Evolutionary conservation across 1,140 invertebrate species (phyloP).

Genomic region (Nasonia giraulti): DNA sequence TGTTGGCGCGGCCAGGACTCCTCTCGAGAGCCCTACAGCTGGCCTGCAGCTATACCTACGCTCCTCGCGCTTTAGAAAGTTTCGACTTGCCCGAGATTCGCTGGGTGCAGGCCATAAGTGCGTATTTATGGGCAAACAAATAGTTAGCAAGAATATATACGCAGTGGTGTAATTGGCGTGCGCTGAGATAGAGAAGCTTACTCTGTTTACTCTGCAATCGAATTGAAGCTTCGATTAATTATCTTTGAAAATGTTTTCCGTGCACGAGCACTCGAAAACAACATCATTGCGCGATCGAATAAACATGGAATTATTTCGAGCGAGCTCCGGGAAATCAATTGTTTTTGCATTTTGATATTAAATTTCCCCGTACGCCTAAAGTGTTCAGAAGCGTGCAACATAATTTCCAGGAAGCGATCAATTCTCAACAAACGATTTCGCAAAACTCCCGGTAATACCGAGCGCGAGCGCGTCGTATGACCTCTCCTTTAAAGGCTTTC

Average conservation of each 20-base stretch:
- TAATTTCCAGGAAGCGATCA: background rate
- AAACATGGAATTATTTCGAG: too few species aligned
- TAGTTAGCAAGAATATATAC: background rate
- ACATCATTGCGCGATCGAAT: too few species aligned
- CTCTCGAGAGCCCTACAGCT: conserved; percentile 26
- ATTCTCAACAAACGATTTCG: background rate
- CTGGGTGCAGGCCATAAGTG: background rate
- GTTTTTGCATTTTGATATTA: too few species aligned
- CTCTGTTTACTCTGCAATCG: too few species aligned
- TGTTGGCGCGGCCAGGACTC: conserved; percentile 26
- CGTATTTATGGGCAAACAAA: background rate
- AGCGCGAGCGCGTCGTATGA: background rate
- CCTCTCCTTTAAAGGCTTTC: background rate
- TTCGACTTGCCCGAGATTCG: background rate
- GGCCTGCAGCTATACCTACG: background rate
- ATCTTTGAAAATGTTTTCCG: too few species aligned
- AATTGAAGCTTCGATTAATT: too few species aligned
- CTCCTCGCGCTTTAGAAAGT: background rate
- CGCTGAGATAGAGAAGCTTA: background rate
- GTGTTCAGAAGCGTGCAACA: background rate
- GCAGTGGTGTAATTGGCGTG: background rate
- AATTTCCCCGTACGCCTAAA: background rate
- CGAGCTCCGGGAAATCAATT: too few species aligned
- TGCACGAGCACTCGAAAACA: too few species aligned
- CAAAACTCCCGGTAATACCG: background rate